Conservation (phyloP, 2,888 invertebrate species). For the Julus scanicus region DNA sequence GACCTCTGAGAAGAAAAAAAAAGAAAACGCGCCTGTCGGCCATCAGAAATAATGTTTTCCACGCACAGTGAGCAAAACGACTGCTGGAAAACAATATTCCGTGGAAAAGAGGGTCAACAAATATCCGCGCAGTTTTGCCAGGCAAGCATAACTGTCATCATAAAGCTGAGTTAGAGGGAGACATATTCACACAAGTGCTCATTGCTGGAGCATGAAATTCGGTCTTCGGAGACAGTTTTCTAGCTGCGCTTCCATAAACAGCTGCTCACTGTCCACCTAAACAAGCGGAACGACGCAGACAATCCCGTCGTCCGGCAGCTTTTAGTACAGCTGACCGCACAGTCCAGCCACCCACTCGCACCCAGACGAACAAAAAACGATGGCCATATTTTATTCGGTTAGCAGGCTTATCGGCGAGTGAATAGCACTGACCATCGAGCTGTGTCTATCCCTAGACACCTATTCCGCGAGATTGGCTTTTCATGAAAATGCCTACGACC, state of each 20-base stretch:
- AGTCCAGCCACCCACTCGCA: conserved; percentile 23
- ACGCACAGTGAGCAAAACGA: neutral
- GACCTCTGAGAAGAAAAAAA: conserved; percentile 1
- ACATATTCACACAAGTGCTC: conserved; percentile 52
- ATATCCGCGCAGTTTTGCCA: conserved; percentile 45
- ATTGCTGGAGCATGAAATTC: conserved; percentile 40
- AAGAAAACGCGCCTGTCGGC: neutral
- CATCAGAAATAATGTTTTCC: conserved; percentile 44
- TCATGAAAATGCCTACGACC: neutral
- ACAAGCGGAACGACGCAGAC: neutral
- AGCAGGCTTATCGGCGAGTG: neutral
- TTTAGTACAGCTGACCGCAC: conserved; percentile 15
- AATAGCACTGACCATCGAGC: neutral
- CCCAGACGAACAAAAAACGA: conserved; percentile 27
- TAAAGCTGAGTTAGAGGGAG: conserved; percentile 51
- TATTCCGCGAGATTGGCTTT: conserved; percentile 13
- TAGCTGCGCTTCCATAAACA: conserved; percentile 44
- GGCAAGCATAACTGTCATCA: conserved; percentile 49
- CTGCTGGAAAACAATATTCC: conserved; percentile 34
- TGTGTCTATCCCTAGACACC: neutral
- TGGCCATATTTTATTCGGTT: neutral
- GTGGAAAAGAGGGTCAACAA: conserved; percentile 49
- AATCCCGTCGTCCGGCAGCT: conserved; percentile 18
- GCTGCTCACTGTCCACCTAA: conserved; percentile 45
- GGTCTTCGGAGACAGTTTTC: conserved; percentile 37